These are phyloP conservation scores for Etheostoma cragini DNA, from an alignment of 2,113 vertebrate species.

Conservation along the genomic window DNA sequence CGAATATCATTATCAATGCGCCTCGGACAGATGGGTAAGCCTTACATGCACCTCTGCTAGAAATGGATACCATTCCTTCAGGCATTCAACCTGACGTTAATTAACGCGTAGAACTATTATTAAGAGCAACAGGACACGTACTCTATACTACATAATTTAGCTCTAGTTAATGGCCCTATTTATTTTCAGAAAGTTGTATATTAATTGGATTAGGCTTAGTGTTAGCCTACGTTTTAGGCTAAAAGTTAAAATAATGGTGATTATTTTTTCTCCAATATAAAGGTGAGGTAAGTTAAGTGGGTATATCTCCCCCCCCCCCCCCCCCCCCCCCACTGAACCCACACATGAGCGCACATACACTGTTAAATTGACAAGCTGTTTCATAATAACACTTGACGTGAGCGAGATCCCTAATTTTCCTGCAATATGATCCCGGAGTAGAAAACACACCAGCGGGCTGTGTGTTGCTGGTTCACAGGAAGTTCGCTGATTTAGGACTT, in stretches of 20 bases:
- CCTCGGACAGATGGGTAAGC: slow-evolving; percentile 54
- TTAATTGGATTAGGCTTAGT: not conserved
- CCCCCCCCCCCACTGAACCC: not conserved
- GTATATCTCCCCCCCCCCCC: not conserved
- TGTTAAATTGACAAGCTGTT: not conserved
- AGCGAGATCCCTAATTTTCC: slow-evolving; percentile 7
- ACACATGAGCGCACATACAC: slow-evolving; percentile 5
- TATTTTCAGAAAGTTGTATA: not conserved
- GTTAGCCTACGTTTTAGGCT: no score
- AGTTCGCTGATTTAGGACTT: slow-evolving; percentile 48
- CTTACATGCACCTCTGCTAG: not conserved
- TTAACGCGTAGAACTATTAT: slow-evolving; percentile 31
- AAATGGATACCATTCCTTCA: slow-evolving; percentile 13
- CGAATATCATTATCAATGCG: slow-evolving; percentile 15
- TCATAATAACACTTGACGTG: slow-evolving; percentile 17
- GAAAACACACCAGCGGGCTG: slow-evolving; percentile 27
- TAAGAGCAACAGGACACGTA: not conserved
- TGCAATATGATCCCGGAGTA: not conserved
- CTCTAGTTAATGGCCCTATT: not conserved
- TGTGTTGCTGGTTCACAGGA: slow-evolving; percentile 38
- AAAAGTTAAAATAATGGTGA: not conserved
- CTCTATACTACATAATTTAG: not conserved
- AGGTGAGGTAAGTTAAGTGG: not conserved
- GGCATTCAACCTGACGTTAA: slow-evolving; percentile 34
- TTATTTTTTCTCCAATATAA: not conserved